Base-by-base conservation (phyloP, 35 echinoderm and acorn worm species). In the Acanthaster planci region DNA sequence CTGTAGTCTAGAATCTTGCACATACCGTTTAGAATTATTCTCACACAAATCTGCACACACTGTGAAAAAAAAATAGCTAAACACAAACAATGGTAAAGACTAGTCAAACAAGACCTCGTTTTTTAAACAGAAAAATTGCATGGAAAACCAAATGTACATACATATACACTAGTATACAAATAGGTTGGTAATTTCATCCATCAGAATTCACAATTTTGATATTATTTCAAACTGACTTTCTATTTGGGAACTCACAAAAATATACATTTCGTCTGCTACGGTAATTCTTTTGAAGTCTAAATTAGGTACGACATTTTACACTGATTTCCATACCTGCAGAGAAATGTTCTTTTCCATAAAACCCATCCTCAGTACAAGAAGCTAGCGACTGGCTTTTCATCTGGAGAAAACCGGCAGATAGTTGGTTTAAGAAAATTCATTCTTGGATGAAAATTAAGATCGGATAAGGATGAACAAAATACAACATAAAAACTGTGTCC, bases 1-100 rank as follows among this genome's bases (percentile, higher is more conserved):
- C 34, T 72, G 34, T 72, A 72, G 64, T 72, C 64, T 72, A 72
- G 9, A 67, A 72, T 72, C 26, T 72, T 72, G 64, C 64, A 72
- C 64, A 72, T 72, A 72, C 23, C 64, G 9, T 72, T 34, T 27
- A 31, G 64, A 26, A 31, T 72, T 30, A 72, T 26, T 67, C 4
- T 72, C 22, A 72, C 18, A 72, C 64, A 72, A 19, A 26, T 72
- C 64, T 26, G 19, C 64, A 72, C 64, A 72, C 64, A 72, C 34
- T 72, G 64, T 26, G 34, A 72, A 72, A 72, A 34, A 27, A 29
- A 72, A 72, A 34, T 72, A 21, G 64, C 64, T 26, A 72, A 72
- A 72, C 14, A 2, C n/a, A 7, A 72, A 72, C 14, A 31, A 72
- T 8, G 10, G 4, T 12, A 47, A 12, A 27, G 26, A 72, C 64